Percentiles rank a stretch among this genome's conserved stretches.
phyloP scores from a whole-genome alignment of 2,113 vertebrate species.

The Boulengeromyrus knoepffleri region DNA sequence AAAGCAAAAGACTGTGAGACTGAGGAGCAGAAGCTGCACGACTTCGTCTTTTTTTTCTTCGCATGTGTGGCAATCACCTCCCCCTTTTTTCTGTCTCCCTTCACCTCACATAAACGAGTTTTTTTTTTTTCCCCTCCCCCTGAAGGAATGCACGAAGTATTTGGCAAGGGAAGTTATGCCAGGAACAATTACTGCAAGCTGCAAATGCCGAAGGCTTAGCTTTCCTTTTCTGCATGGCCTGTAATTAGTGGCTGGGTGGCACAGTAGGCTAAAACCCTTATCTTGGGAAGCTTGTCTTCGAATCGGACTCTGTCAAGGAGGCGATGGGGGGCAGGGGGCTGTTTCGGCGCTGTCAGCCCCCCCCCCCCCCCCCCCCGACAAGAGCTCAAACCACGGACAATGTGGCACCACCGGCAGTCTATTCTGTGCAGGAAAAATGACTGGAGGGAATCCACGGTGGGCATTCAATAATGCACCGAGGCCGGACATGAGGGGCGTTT shows the following conservation, averaged over 20 bases:
- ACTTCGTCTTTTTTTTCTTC: background rate
- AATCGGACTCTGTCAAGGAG: slow-evolving; percentile 36
- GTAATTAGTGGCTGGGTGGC: slow-evolving; percentile 36
- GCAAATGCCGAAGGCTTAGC: slow-evolving; percentile 29
- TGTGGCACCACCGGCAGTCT: slow-evolving; percentile 51
- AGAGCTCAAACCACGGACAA: slow-evolving; percentile 25
- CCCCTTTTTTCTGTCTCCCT: background rate
- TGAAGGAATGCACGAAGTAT: slow-evolving; percentile 27
- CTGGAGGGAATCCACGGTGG: slow-evolving; percentile 18
- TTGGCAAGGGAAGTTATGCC: slow-evolving; percentile 30
- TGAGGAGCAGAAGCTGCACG: background rate
- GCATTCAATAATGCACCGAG: background rate
- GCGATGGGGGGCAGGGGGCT: slow-evolving; percentile 22
- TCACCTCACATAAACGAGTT: slow-evolving; percentile 14
- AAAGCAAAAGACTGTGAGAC: background rate
- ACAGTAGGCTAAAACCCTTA: slow-evolving; percentile 30
- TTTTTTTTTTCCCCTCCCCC: slow-evolving; percentile 8
- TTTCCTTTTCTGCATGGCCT: slow-evolving; percentile 24
- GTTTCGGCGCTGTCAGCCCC: slow-evolving; percentile 55
- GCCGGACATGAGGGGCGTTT: slow-evolving; percentile 4
- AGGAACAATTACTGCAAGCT: slow-evolving; percentile 29
- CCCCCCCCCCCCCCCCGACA: slow-evolving; percentile 45
- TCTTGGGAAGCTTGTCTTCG: slow-evolving; percentile 21
- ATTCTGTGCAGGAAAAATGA: slow-evolving; percentile 54
- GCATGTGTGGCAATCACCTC: slow-evolving; percentile 7